Conservation (phyloP, 2,888 invertebrate genomes). For the Atherix ibis region DNA sequence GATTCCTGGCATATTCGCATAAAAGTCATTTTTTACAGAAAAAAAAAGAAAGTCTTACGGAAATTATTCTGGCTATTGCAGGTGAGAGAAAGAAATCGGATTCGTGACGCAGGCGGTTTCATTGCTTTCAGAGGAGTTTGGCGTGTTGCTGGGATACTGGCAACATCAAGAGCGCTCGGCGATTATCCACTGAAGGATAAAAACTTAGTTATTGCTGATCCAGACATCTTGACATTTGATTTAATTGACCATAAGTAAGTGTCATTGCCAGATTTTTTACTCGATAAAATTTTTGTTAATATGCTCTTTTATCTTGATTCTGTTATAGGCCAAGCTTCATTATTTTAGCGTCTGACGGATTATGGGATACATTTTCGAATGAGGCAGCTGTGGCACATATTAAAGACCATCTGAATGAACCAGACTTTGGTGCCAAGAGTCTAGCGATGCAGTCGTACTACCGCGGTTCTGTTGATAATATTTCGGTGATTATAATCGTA, state of each 20-base stretch:
- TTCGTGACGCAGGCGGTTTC: conserved; percentile 89
- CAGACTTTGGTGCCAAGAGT: conserved; percentile 81
- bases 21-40: neutral
- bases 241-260: conserved; percentile 55
- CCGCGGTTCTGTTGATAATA: conserved; percentile 87
- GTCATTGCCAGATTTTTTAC: neutral
- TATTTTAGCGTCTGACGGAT: conserved; percentile 84
- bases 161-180: conserved; percentile 85
- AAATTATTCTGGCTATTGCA: conserved; percentile 27
- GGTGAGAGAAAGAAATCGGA: conserved; percentile 78
- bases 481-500: conserved; percentile 82
- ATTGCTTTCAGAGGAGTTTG: conserved; percentile 92
- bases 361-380: conserved; percentile 93
- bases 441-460: conserved; percentile 80
- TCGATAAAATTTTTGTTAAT: neutral
- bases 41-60: conserved; percentile 3
- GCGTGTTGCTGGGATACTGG: conserved; percentile 88
- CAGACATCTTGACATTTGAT: conserved; percentile 86
- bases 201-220: conserved; percentile 86
- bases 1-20: conserved; percentile 2
- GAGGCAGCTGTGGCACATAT: conserved; percentile 87
- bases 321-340: conserved; percentile 57
- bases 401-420: conserved; percentile 68
- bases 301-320: neutral
- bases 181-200: conserved; percentile 92